These are phyloP conservation scores for Rousettus madagascariensis DNA, from an alignment of 2,797 vertebrate genomes.

Conservation along the genomic window DNA sequence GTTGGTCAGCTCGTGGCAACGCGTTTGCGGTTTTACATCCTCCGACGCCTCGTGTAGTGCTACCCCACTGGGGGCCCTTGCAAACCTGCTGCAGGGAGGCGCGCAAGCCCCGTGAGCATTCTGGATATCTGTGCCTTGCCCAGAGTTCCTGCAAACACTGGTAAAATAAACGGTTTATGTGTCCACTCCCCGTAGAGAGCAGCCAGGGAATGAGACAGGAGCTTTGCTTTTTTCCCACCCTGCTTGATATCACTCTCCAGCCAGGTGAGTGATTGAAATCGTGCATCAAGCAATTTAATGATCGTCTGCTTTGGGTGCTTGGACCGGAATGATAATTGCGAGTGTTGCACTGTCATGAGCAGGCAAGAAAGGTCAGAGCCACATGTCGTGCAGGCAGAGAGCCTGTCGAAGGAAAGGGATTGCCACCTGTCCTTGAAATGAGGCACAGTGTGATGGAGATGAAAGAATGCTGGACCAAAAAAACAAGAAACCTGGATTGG, in stretches of 20 bases:
- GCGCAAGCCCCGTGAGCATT: background rate
- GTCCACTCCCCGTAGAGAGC: background rate
- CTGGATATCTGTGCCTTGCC: background rate
- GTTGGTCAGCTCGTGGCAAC: too few species aligned
- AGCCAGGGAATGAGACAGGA: background rate
- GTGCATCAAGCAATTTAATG: constrained; percentile 35
- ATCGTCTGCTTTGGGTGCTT: background rate
- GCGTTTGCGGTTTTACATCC: accelerated
- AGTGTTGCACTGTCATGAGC: background rate
- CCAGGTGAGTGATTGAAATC: constrained; percentile 23
- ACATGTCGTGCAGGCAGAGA: background rate
- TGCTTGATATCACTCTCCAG: constrained; percentile 36
- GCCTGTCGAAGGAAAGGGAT: background rate
- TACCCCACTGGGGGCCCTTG: accelerated
- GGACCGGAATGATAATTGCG: background rate
- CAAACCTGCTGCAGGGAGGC: background rate
- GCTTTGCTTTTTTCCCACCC: background rate
- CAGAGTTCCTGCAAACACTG: background rate
- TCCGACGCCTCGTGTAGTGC: accelerated
- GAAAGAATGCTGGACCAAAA: background rate
- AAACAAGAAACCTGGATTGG: background rate
- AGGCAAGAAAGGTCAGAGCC: background rate
- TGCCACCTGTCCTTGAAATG: background rate
- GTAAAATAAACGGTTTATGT: background rate
- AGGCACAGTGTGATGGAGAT: background rate